Conservation (phyloP, 2,113 vertebrate species). For the Toxotes jaculatrix region DNA sequence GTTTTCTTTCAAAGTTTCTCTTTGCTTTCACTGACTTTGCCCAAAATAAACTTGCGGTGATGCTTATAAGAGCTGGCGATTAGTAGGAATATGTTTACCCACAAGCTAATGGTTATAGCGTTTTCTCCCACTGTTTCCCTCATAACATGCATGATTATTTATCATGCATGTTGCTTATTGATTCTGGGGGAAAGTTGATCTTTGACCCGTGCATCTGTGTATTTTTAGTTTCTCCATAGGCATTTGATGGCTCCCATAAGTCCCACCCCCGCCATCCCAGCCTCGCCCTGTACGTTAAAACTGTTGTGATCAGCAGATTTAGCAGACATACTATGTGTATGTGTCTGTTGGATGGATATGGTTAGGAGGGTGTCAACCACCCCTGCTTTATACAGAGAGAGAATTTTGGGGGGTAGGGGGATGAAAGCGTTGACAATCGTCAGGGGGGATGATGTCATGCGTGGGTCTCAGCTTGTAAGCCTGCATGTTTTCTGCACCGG, state of each 20-base stretch:
- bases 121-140: slow-evolving; percentile 31
- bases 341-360: slow-evolving; percentile 22
- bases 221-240: slow-evolving; percentile 72
- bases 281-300: slow-evolving; percentile 55
- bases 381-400: slow-evolving; percentile 35
- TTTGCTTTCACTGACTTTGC: slow-evolving; percentile 42
- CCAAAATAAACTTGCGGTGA: slow-evolving; percentile 42
- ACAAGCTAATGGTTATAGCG: not conserved
- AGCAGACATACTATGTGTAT: slow-evolving; percentile 30
- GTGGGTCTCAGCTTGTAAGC: slow-evolving; percentile 60
- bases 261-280: slow-evolving; percentile 22
- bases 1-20: slow-evolving; percentile 12
- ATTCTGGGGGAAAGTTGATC: slow-evolving; percentile 70
- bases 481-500: slow-evolving; percentile 56
- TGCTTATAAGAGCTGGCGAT: slow-evolving; percentile 28
- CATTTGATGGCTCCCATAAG: slow-evolving; percentile 66
- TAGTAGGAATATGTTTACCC: slow-evolving; percentile 13
- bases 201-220: slow-evolving; percentile 67
- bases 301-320: slow-evolving; percentile 63
- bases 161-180: slow-evolving; percentile 58
- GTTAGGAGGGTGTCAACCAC: slow-evolving; percentile 38
- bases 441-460: slow-evolving; percentile 80
- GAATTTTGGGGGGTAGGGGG: slow-evolving; percentile 43
- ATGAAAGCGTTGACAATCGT: slow-evolving; percentile 72
- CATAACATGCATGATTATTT: slow-evolving; percentile 50